Base-by-base conservation (phyloP, 2,888 invertebrate genomes). In the Iphiclides podalirius region DNA sequence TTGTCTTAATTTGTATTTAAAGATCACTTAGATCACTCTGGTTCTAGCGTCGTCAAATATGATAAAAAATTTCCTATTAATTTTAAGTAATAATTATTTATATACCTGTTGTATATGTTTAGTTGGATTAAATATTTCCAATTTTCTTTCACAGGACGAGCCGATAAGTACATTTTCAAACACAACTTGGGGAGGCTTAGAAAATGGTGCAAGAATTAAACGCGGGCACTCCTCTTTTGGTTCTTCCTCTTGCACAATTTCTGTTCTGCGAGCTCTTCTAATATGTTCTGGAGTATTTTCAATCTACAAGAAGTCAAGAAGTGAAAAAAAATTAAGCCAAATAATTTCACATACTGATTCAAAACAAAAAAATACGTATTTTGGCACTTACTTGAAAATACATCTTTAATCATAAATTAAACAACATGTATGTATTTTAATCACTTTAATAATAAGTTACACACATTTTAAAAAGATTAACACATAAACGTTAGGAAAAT, bases 131-230 rank as follows among this genome's bases (percentile, higher is more conserved):
- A 82, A 75, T 9, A 94, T 77, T 59, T 91, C 85, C 50, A 94
- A 72, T 41, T 79, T 75, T 56, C 90, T 88, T 47, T 82, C 86
- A 47, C 90, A 90, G 8, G 85, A 77, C 35, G 89, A 81, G 11
- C 92, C 91, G 47, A 93, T 79, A 4, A 87, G 76, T 47, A 93
- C 90, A 83, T 93, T 89, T 55, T 93, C 92, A 64, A 94, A 94
- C n/a, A 90, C 84, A 12, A 94, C 89, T 79, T 91, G 92, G 1
- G 93, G 91, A 59, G 90, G 91, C 47, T 89, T 79, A n/a, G 91
- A 89, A 75, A 94, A 94, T 1, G 93, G 93, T 8, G 92, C 93
- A 61, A 94, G 80, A 36, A 90, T 72, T 9, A 94, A 85, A 36
- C 86, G 73, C 20, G 90, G 85, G 14, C 78, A 71, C 69, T 90